A percentile compares a stretch with the other conserved stretches of the same genome.
Evolutionary conservation across 1,140 invertebrate genomes (phyloP).

Genomic region (Aphelinus atriplicis): DNA sequence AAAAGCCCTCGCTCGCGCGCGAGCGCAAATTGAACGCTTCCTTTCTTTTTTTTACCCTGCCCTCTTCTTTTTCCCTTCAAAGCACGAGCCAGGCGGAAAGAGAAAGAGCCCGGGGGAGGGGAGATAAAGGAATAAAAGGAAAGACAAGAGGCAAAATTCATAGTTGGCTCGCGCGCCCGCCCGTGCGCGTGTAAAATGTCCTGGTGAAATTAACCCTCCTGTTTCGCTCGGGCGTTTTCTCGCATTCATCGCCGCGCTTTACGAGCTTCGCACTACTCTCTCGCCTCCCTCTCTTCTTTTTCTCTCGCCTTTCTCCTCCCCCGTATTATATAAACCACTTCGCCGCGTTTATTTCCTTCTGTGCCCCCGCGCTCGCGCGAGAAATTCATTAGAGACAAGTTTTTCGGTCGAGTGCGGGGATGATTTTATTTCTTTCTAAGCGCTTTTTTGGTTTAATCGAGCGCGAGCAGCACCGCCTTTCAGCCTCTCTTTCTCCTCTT

Average conservation of each 20-base stretch:
- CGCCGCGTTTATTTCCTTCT: background rate
- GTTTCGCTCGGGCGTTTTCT: constrained; percentile 3
- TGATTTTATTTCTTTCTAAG: constrained; percentile 17
- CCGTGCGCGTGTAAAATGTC: background rate
- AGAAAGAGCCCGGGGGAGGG: background rate
- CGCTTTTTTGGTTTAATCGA: constrained; percentile 36
- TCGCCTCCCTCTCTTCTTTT: background rate
- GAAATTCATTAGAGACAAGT: constrained; percentile 34
- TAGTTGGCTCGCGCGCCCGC: background rate
- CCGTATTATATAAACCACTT: background rate
- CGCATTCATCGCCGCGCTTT: constrained; percentile 33
- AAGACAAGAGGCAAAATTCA: constrained; percentile 1
- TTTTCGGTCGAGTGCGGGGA: constrained; percentile 5
- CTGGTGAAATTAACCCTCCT: constrained; percentile 31
- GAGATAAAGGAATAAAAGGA: background rate
- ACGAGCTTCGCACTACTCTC: constrained; percentile 26
- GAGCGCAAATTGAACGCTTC: background rate
- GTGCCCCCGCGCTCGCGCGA: background rate
- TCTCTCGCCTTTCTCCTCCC: constrained; percentile 39
- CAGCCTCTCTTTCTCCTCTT: constrained; percentile 3
- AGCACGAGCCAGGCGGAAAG: background rate
- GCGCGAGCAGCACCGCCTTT: constrained; percentile 9
- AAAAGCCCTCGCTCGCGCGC: background rate
- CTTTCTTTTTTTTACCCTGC: background rate
- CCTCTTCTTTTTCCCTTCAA: too few relatives aligned